Percentiles rank a stretch among this genome's conserved stretches.
These are phyloP conservation scores for Automeris io DNA, from an alignment of 2,888 invertebrate genomes.

Conservation along the genomic window DNA sequence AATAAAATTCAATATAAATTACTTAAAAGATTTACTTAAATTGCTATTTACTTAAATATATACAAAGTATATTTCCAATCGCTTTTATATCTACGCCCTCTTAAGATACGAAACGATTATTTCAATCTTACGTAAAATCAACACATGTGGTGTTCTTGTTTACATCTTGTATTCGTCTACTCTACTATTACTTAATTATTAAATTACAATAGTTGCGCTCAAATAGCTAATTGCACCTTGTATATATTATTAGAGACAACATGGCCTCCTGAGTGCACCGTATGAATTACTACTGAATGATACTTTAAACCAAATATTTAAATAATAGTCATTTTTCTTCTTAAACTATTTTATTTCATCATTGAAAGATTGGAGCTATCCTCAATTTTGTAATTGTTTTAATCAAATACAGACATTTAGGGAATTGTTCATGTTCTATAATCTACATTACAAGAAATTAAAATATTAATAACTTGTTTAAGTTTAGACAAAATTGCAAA, in stretches of 20 bases:
- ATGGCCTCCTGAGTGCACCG: too few species aligned
- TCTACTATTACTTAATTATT: conserved; percentile 43
- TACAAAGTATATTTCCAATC: conserved; percentile 71
- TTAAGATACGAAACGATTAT: conserved; percentile 73
- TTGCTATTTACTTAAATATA: conserved; percentile 72
- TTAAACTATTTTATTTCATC: not conserved
- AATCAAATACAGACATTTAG: conserved; percentile 9
- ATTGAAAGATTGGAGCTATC: not conserved
- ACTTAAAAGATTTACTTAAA: conserved; percentile 75
- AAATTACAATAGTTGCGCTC: conserved; percentile 33
- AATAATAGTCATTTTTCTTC: not conserved
- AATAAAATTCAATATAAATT: conserved; percentile 68
- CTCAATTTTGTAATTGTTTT: not conserved
- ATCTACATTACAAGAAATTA: conserved; percentile 14
- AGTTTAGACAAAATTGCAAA: conserved; percentile 19
- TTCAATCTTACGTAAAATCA: conserved; percentile 67
- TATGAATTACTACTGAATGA: too few species aligned
- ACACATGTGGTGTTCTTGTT: conserved; percentile 55
- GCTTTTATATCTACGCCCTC: conserved; percentile 64
- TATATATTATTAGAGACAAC: conserved; percentile 28
- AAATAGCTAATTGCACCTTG: conserved; percentile 58
- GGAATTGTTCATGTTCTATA: conserved; percentile 13
- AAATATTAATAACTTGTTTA: not conserved
- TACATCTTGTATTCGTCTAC: conserved; percentile 50
- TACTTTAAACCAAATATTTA: too few species aligned